Evolutionary conservation across 2,888 invertebrate genomes (phyloP).

Genomic region (Harpagoxenus sublaevis): DNA sequence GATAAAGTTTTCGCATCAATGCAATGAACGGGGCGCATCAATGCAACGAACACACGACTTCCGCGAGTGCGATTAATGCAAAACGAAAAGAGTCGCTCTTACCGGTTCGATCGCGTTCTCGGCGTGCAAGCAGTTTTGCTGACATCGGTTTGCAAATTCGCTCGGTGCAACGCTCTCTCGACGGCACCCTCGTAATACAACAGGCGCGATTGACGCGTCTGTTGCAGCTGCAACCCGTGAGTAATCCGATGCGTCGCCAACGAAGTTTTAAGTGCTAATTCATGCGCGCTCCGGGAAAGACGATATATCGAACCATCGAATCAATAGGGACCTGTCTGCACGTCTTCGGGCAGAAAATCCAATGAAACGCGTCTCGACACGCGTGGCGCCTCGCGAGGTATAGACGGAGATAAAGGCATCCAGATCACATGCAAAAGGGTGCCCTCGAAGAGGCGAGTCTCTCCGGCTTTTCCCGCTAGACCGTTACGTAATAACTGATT

Average conservation of each 20-base stretch:
- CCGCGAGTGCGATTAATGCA: conserved; percentile 49
- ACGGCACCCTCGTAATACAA: conserved; percentile 62
- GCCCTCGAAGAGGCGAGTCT: conserved; percentile 9
- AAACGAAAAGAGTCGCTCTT: conserved; percentile 43
- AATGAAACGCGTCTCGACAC: conserved; percentile 82
- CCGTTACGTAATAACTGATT: conserved; percentile 54
- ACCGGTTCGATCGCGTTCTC: conserved; percentile 44
- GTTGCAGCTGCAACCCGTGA: conserved; percentile 40
- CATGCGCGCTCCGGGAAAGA: conserved; percentile 79
- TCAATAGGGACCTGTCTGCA: conserved; percentile 83
- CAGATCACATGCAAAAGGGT: conserved; percentile 58
- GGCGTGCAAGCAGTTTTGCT: conserved; percentile 49
- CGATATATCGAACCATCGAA: conserved; percentile 79
- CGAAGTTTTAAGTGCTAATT: conserved; percentile 76
- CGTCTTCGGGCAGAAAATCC: conserved; percentile 83
- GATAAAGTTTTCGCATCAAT: not conserved
- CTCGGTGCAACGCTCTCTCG: conserved; percentile 59
- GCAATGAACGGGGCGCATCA: conserved; percentile 1
- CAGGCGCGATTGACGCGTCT: conserved; percentile 70
- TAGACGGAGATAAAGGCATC: conserved; percentile 63
- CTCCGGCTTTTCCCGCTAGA: conserved; percentile 47
- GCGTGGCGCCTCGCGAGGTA: conserved; percentile 79
- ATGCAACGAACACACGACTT: not conserved
- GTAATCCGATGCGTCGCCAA: conserved; percentile 74
- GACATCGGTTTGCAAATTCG: conserved; percentile 59